Percentiles rank a stretch among this genome's conserved stretches.
phyloP scores from a whole-genome alignment of 2,113 vertebrate species.

The Chauna torquata region DNA sequence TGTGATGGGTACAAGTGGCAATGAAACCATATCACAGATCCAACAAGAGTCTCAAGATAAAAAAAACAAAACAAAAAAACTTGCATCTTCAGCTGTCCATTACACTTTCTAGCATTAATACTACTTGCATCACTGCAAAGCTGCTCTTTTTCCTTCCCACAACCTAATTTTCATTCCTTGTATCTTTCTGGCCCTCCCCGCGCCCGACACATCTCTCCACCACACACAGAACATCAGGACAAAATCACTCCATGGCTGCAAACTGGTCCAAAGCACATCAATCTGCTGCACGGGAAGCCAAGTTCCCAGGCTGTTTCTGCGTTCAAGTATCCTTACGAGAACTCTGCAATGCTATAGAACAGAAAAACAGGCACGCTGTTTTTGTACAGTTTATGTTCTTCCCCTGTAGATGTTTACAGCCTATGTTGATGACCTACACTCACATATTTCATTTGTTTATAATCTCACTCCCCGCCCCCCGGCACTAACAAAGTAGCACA shows the following conservation, averaged over 20 bases:
- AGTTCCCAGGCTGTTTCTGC: slow-evolving; percentile 34
- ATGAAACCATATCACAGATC: background rate
- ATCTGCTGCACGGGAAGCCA: slow-evolving; percentile 17
- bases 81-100: background rate
- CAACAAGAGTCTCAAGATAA: background rate
- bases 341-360: slow-evolving; percentile 25
- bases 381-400: background rate
- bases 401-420: background rate
- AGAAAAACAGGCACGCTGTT: background rate
- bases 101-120: slow-evolving; percentile 6
- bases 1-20: background rate
- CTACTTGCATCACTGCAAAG: background rate
- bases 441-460: slow-evolving; percentile 6
- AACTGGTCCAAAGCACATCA: slow-evolving; percentile 31
- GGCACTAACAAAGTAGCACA: background rate
- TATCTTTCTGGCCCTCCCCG: background rate
- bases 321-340: slow-evolving; percentile 28
- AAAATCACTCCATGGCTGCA: slow-evolving; percentile 48
- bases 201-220: background rate
- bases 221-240: slow-evolving; percentile 44
- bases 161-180: slow-evolving; percentile 13
- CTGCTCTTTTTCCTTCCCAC: background rate
- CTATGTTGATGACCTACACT: background rate
- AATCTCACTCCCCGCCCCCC: too few species aligned
- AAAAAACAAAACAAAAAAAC: background rate